Percentiles rank a stretch among this genome's conserved stretches.
Conservation (phyloP, 2,797 vertebrate species). For the Chelidonichthys spinosus region DNA sequence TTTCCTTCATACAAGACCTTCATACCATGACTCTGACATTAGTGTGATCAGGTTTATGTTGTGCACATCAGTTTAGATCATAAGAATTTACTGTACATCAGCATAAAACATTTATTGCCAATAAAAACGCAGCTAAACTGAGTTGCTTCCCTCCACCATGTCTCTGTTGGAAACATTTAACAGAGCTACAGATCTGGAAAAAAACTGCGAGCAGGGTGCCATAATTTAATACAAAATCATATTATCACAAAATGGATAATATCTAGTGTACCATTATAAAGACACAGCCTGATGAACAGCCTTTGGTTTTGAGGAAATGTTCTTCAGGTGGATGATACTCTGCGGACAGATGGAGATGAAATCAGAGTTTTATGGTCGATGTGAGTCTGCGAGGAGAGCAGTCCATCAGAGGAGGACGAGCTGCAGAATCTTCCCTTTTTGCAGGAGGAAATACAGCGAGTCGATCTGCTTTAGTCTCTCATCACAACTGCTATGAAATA, state of each 20-base stretch:
- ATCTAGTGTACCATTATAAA: constrained; percentile 18
- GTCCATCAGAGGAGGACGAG: constrained; percentile 11
- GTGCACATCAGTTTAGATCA: not conserved
- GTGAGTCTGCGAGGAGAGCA: constrained; percentile 29
- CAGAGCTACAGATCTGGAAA: not conserved
- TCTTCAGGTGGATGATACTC: constrained; percentile 39
- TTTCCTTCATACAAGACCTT: not conserved
- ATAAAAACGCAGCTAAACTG: constrained; percentile 17
- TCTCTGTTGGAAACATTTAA: constrained; percentile 21
- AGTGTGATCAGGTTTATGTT: constrained; percentile 1
- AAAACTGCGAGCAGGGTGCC: not conserved
- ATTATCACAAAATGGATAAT: constrained; percentile 23
- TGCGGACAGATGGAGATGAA: constrained; percentile 69
- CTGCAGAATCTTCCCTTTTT: not conserved
- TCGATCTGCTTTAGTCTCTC: too few species aligned
- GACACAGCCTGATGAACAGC: constrained; percentile 24
- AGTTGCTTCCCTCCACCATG: not conserved
- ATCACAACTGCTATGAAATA: too few species aligned
- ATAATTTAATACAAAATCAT: constrained; percentile 34
- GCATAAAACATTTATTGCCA: constrained; percentile 23
- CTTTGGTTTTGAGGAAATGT: constrained; percentile 17
- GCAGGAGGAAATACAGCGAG: not conserved
- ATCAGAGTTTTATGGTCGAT: constrained; percentile 68
- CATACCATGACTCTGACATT: not conserved
- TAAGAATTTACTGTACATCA: constrained; percentile 15